Evolutionary conservation across 2,113 vertebrate genomes (phyloP).

Genomic region (Litocranius walleri): DNA sequence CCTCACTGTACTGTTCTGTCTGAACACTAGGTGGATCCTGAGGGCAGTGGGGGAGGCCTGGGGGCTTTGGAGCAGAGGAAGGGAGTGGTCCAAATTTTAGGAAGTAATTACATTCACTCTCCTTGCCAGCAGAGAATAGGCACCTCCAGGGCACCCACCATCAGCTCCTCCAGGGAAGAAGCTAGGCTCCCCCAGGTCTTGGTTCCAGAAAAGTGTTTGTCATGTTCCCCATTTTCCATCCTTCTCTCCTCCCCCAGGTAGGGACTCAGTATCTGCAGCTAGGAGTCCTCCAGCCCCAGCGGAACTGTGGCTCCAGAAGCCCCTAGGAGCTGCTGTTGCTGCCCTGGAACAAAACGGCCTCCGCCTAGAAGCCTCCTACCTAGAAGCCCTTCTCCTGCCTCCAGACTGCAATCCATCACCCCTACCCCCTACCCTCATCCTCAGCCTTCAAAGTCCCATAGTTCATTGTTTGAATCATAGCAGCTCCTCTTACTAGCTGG

Average conservation of each 20-base stretch:
- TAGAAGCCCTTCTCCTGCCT: background rate
- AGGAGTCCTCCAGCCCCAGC: background rate
- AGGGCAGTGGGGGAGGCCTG: background rate
- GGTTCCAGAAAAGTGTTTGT: background rate
- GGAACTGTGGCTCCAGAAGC: background rate
- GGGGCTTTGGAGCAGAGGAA: background rate
- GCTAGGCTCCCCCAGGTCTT: background rate
- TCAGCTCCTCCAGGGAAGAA: background rate
- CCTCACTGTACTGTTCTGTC: background rate
- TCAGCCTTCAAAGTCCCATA: background rate
- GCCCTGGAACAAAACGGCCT: background rate
- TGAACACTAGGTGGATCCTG: background rate
- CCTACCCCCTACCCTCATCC: accelerated
- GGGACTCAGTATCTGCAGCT: background rate
- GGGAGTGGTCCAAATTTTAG: background rate
- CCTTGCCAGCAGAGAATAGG: background rate
- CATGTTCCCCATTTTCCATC: background rate
- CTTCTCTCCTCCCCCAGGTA: background rate
- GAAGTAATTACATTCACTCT: background rate
- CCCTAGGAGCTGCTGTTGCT: background rate
- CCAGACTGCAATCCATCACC: background rate
- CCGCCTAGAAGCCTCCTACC: too few species aligned
- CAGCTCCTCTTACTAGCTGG: background rate
- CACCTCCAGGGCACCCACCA: background rate
- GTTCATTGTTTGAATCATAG: background rate